Evolutionary conservation across 1,140 invertebrate genomes (phyloP).

Genomic region (Cydia pomonella): DNA sequence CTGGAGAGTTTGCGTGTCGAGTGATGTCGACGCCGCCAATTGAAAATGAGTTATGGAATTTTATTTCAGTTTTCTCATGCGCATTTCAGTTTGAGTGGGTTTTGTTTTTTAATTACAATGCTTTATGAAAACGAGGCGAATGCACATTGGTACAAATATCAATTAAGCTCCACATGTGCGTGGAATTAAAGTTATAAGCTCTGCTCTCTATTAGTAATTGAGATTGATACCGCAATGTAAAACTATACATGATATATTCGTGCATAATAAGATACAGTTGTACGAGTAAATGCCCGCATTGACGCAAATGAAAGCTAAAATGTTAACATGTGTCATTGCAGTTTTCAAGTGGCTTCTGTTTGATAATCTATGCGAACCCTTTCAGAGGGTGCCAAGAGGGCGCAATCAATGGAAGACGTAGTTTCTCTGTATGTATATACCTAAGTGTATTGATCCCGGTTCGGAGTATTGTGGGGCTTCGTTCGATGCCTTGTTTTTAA

Average conservation of each 20-base stretch:
- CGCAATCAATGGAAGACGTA: conserved; percentile 68
- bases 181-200: conserved; percentile 23
- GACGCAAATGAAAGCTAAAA: conserved; percentile 50
- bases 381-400: conserved; percentile 58
- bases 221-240: background rate
- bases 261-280: background rate
- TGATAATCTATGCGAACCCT: conserved; percentile 74
- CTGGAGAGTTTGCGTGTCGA: conserved; percentile 73
- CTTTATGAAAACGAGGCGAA: conserved; percentile 33
- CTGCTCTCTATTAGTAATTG: conserved; percentile 12
- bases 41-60: conserved; percentile 73
- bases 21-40: conserved; percentile 65
- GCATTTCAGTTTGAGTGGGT: conserved; percentile 51
- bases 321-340: conserved; percentile 78
- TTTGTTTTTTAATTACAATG: conserved; percentile 56
- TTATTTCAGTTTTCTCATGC: conserved; percentile 58
- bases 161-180: conserved; percentile 14
- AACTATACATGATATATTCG: background rate
- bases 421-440: conserved; percentile 43
- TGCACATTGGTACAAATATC: conserved; percentile 4
- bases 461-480: conserved; percentile 8
- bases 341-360: conserved; percentile 78
- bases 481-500: conserved; percentile 24
- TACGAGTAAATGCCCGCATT: conserved; percentile 13
- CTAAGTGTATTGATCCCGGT: conserved; percentile 27